Conservation (phyloP, 92 coral and sea anemone species). For the Plumapathes pennacea region DNA sequence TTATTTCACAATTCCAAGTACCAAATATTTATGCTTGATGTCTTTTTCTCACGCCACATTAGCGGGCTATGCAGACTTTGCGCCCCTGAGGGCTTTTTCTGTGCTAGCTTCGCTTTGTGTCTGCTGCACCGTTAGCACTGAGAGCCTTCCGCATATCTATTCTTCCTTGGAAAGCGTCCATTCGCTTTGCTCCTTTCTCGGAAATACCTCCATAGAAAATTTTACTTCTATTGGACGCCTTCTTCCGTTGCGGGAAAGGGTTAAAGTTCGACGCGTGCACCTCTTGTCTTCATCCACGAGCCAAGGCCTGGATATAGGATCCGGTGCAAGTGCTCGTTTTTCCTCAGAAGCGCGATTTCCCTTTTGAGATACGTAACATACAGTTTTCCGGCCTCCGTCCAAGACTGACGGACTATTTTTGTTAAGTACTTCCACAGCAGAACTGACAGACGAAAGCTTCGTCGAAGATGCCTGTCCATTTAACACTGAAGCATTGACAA, state of each 20-base stretch:
- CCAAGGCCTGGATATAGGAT: conserved; percentile 71
- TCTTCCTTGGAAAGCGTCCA: conserved; percentile 69
- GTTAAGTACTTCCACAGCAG: conserved; percentile 54
- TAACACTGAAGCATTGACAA: conserved; percentile 21
- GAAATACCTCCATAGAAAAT: conserved; percentile 81
- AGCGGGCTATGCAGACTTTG: too few relatives aligned
- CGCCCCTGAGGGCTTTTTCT: too few relatives aligned
- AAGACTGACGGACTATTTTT: conserved; percentile 64
- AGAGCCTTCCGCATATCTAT: conserved; percentile 42
- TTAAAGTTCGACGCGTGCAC: conserved; percentile 80
- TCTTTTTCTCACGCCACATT: too few relatives aligned
- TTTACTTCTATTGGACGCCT: conserved; percentile 62
- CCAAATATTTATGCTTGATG: too few relatives aligned
- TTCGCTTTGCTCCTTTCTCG: conserved; percentile 69
- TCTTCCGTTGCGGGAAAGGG: conserved; percentile 88
- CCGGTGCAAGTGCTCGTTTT: conserved; percentile 23
- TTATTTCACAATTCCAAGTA: too few relatives aligned
- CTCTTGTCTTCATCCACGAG: conserved; percentile 80
- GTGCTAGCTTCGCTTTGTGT: conserved; percentile 27
- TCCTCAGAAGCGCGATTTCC: neutral
- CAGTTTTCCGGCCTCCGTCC: conserved; percentile 19
- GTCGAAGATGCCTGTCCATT: conserved; percentile 13
- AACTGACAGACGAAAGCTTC: conserved; percentile 26
- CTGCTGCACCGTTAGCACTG: conserved; percentile 9
- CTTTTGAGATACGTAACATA: conserved; percentile 3